Percentiles rank a stretch among this genome's conserved stretches.
phyloP scores from a whole-genome alignment of 35 echinoderm and acorn worm genomes.

The Diadema setosum region DNA sequence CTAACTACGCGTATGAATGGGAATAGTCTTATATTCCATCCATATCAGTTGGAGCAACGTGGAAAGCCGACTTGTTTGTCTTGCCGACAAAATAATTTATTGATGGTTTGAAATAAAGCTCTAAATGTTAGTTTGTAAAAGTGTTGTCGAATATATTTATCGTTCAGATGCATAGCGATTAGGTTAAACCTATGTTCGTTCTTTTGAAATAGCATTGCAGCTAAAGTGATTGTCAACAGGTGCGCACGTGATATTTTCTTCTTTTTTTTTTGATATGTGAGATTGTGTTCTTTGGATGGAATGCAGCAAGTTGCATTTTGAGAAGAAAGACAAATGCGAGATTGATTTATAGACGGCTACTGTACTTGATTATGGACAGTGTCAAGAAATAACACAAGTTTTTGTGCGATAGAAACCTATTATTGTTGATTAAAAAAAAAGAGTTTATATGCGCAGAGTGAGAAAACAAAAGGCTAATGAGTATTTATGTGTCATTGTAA shows the following conservation, averaged over 20 bases:
- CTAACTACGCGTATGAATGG: background rate
- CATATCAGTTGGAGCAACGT: too few species aligned
- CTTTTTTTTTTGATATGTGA: background rate
- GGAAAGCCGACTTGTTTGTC: too few species aligned
- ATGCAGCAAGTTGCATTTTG: background rate
- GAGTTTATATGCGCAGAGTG: slow-evolving; percentile 1
- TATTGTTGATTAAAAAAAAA: too few species aligned
- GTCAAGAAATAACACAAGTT: background rate
- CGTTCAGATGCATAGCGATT: background rate
- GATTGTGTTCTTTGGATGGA: background rate
- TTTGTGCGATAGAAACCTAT: background rate
- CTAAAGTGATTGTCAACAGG: background rate
- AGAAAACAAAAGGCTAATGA: background rate
- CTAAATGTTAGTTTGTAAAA: background rate
- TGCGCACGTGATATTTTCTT: background rate
- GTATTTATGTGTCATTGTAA: slow-evolving; percentile 1
- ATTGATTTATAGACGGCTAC: background rate
- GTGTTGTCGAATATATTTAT: background rate
- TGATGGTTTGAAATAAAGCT: too few species aligned
- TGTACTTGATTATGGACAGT: background rate
- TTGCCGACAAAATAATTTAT: background rate
- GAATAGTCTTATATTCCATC: background rate
- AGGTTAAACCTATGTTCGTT: too few species aligned
- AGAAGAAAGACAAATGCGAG: background rate
- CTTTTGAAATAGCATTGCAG: background rate